Base-by-base conservation (phyloP, 53 echinoderm and acorn worm genomes). In the Stichopus horrens region DNA sequence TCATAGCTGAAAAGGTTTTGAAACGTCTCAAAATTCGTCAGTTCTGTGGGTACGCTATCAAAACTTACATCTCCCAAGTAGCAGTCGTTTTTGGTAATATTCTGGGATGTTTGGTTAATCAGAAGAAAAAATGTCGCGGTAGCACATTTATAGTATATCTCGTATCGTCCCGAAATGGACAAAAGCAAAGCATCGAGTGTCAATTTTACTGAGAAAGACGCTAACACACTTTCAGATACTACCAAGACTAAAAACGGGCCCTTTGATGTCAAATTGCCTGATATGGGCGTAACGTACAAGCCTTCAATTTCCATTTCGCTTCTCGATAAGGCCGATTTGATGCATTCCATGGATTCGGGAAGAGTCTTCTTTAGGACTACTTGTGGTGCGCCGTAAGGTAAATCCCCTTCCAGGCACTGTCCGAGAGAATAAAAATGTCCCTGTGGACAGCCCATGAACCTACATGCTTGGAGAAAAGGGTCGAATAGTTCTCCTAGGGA, bases 1-100 rank as follows among this genome's bases (percentile, higher is more conserved):
- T 83, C 83, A 58, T 83, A 83, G 60, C 83, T 83, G 59, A 83
- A 83, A 9, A 83, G 8, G 37, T 63, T 83, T 19, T 57, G 63
- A 58, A 63, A 21, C 57, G 1, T 18, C 6, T 13, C 7, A 9
- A 57, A 1, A 23, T 63, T 59, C 21, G 83, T 8, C 60, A 58
- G 22, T 11, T 21, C 83, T 4, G 57, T 23, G 8, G 59, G 59
- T n/a, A 37, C 5, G 52, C 54, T 53, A 53, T 52, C 55, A 53
- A 79, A 79, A 53, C 52, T 79, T 19, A 79, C 19, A 8, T 53
- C 53, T 52, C 18, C 54, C 51, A 19, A 51, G 11, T 53, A n/a
- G 60, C 83, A 83, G 7, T 8, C 18, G 54, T 83, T 59, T 5
- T 58, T 21, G 5, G 83, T 58, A 63, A 9, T 37, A 19, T 63